Evolutionary conservation across 2,113 vertebrate genomes (phyloP).

Genomic region (Macquaria australasica): DNA sequence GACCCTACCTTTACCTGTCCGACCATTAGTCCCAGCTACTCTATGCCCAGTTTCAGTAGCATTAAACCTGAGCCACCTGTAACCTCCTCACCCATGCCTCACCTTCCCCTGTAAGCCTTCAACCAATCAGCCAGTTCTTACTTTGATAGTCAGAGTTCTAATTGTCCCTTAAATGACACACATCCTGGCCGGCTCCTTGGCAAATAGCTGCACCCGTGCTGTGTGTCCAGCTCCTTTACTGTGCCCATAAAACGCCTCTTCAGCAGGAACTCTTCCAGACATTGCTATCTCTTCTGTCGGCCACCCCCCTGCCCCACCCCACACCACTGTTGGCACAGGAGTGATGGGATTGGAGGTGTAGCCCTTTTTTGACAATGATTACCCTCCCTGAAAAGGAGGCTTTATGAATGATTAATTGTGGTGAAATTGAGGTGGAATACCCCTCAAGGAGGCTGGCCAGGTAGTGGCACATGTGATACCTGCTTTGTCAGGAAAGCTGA

Average conservation of each 20-base stretch:
- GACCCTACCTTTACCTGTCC: neutral
- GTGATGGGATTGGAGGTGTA: slow-evolving; percentile 23
- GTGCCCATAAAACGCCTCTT: slow-evolving; percentile 64
- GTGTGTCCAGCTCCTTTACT: slow-evolving; percentile 51
- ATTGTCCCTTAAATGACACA: slow-evolving; percentile 57
- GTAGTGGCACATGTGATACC: neutral
- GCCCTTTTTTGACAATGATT: slow-evolving; percentile 51
- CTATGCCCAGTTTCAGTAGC: neutral
- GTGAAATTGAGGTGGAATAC: slow-evolving; percentile 29
- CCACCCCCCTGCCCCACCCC: neutral
- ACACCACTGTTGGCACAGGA: slow-evolving; percentile 45
- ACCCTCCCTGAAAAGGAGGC: slow-evolving; percentile 37
- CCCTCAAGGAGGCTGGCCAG: slow-evolving; percentile 9
- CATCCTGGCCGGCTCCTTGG: slow-evolving; percentile 39
- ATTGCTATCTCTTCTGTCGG: slow-evolving; percentile 47
- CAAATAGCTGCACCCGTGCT: slow-evolving; percentile 48
- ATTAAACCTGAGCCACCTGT: slow-evolving; percentile 22
- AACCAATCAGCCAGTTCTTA: slow-evolving; percentile 8
- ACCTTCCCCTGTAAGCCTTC: neutral
- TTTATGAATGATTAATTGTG: slow-evolving; percentile 62
- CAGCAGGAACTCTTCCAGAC: slow-evolving; percentile 63
- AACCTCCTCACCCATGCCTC: neutral
- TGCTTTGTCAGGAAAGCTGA: slow-evolving; percentile 12
- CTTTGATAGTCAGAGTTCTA: slow-evolving; percentile 46
- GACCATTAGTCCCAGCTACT: neutral